phyloP scores from a whole-genome alignment of 2,888 invertebrate species.

The Caenorhabditis doughertyi region DNA sequence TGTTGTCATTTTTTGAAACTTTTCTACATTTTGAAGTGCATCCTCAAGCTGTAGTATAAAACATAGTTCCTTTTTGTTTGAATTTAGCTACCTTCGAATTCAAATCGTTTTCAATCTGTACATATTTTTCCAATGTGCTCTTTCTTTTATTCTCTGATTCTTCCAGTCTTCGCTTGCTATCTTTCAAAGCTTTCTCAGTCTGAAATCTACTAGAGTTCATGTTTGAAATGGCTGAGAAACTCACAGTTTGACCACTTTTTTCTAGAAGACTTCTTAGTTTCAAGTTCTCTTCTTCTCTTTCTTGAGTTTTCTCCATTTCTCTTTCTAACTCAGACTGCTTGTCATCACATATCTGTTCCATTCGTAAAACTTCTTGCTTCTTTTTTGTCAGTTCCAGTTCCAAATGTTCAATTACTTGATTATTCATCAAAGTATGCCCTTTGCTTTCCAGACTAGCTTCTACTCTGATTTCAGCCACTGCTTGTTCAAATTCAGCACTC shows the following conservation, averaged over 20 bases:
- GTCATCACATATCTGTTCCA: conserved; percentile 42
- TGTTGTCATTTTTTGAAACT: conserved; percentile 30
- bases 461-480: conserved; percentile 54
- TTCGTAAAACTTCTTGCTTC: conserved; percentile 49
- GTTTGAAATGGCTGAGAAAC: not conserved
- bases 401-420: conserved; percentile 67
- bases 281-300: conserved; percentile 59
- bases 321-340: conserved; percentile 50
- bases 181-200: conserved; percentile 67
- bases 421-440: conserved; percentile 67
- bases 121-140: conserved; percentile 54
- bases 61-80: not conserved
- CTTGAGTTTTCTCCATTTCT: conserved; percentile 57
- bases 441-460: conserved; percentile 64
- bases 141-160: conserved; percentile 65
- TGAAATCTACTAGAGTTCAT: not conserved
- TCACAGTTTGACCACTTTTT: conserved; percentile 60
- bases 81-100: conserved; percentile 34
- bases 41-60: conserved; percentile 43
- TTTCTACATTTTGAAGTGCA: conserved; percentile 21
- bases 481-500: conserved; percentile 59
- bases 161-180: conserved; percentile 66
- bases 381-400: conserved; percentile 54
- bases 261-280: conserved; percentile 64
- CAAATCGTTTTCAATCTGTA: conserved; percentile 58